These are phyloP conservation scores for Astreopora myriophthalma DNA, from an alignment of 64 coral and sea anemone species.

Conservation along the genomic window DNA sequence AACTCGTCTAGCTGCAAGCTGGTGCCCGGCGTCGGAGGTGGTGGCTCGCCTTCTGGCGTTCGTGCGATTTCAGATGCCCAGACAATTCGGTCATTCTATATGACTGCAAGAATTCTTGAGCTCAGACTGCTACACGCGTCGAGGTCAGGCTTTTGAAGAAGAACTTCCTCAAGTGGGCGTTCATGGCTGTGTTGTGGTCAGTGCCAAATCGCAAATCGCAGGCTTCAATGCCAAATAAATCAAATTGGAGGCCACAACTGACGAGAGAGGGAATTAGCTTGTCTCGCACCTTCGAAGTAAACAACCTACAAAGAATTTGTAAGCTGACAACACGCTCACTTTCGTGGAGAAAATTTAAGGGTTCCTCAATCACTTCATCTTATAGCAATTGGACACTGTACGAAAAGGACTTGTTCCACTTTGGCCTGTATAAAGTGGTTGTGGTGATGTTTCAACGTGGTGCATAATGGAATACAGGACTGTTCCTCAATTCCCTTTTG, in stretches of 20 bases:
- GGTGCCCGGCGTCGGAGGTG: neutral
- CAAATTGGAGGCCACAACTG: neutral
- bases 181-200: conserved; percentile 5
- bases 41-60: neutral
- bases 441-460: neutral
- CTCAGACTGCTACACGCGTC: too few relatives aligned
- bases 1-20: neutral
- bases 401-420: neutral
- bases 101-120: neutral
- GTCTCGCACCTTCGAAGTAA: neutral
- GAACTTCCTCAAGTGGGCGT: neutral
- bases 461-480: neutral
- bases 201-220: neutral
- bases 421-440: neutral
- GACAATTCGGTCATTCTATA: conserved; percentile 21
- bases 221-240: neutral
- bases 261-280: neutral
- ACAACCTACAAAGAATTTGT: neutral
- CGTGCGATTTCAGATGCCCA: neutral
- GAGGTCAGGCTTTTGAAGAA: neutral
- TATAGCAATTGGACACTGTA: neutral
- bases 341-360: too few relatives aligned
- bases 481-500: neutral
- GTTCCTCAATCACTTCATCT: neutral
- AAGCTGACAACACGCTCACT: neutral